A percentile compares a stretch with the other conserved stretches of the same genome.
Evolutionary conservation across 2,888 invertebrate genomes (phyloP).

Genomic region (Nymphalis c-album): DNA sequence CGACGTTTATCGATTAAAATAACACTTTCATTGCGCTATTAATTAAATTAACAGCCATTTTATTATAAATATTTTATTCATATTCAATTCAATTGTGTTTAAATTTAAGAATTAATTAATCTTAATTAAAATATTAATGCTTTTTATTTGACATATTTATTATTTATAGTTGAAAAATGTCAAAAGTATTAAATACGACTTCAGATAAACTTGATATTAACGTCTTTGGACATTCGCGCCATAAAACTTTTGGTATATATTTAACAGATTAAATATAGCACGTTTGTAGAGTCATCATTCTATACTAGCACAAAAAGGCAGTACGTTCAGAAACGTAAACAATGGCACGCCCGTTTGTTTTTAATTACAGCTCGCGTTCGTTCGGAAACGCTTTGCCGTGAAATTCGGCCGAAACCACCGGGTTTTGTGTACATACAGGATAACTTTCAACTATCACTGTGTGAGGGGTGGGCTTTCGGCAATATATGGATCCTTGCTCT

Average conservation of each 20-base stretch:
- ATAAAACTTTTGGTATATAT: not conserved
- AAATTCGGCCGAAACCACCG: slow-evolving; percentile 22
- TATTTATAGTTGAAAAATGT: no score
- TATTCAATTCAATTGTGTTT: no score
- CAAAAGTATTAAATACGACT: no score
- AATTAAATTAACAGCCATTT: slow-evolving; percentile 2
- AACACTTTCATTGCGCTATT: slow-evolving; percentile 2
- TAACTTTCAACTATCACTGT: slow-evolving; percentile 3
- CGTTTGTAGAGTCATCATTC: slow-evolving; percentile 38
- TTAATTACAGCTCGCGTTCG: slow-evolving; percentile 49
- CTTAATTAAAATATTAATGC: not conserved
- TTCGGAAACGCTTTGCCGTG: slow-evolving; percentile 33
- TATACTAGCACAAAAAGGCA: slow-evolving; percentile 36
- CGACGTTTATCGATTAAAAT: not conserved
- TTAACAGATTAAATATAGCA: slow-evolving; percentile 25
- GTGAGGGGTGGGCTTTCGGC: not conserved
- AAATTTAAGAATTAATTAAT: no score
- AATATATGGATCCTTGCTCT: not conserved
- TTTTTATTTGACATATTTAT: not conserved
- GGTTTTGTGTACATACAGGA: slow-evolving; percentile 15
- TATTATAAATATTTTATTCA: not conserved
- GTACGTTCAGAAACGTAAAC: slow-evolving; percentile 49
- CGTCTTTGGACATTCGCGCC: not conserved
- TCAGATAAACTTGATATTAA: not conserved
- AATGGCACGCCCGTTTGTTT: slow-evolving; percentile 52